phyloP scores from a whole-genome alignment of 2,113 vertebrate genomes.

The Pygoscelis antarcticus region DNA sequence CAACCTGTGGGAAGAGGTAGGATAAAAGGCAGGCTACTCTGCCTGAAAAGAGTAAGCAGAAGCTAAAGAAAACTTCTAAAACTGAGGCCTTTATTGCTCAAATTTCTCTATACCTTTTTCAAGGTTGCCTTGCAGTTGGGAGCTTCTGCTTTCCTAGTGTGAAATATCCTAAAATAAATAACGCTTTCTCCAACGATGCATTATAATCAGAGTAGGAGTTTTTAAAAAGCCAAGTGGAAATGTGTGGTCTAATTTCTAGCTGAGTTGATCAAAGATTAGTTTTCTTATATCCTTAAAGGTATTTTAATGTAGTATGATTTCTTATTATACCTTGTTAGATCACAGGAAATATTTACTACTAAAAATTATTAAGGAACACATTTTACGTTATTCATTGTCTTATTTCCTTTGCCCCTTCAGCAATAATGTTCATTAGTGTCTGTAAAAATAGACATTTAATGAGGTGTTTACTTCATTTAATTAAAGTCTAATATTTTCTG shows the following conservation, averaged over 20 bases:
- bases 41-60: neutral
- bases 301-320: neutral
- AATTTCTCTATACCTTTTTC: neutral
- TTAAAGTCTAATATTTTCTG: constrained; percentile 39
- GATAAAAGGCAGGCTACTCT: neutral
- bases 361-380: neutral
- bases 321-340: constrained; percentile 15
- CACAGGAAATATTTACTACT: constrained; percentile 7
- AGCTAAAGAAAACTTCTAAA: constrained; percentile 29
- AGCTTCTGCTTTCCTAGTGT: neutral
- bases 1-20: neutral
- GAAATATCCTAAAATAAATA: constrained; percentile 51
- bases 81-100: neutral
- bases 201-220: constrained; percentile 38
- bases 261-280: neutral
- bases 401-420: constrained; percentile 13
- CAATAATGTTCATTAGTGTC: constrained; percentile 15
- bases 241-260: constrained; percentile 17
- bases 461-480: constrained; percentile 46
- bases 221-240: constrained; percentile 10
- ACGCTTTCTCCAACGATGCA: neutral
- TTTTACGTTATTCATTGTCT: constrained; percentile 6
- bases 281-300: constrained; percentile 22
- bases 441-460: constrained; percentile 26
- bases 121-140: neutral